A percentile compares a stretch with the other conserved stretches of the same genome.
phyloP scores from a whole-genome alignment of 2,797 vertebrate species.

The Cyprinodon diabolis region DNA sequence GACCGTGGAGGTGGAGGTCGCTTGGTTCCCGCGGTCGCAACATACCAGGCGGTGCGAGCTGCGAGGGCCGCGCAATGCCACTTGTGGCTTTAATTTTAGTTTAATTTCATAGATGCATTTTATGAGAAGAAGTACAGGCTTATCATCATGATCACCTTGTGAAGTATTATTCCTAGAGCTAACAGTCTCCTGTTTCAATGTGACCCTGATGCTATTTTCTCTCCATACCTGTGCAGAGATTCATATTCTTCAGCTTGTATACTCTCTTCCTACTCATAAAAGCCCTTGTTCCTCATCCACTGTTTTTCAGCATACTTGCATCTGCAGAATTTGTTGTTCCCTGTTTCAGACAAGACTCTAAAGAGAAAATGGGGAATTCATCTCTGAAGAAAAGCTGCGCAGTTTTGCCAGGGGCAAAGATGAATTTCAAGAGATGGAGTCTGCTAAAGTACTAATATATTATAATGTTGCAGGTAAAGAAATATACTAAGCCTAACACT shows the following conservation, averaged over 20 bases:
- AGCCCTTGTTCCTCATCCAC: slow-evolving; percentile 16
- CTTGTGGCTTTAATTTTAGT: no score
- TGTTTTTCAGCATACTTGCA: slow-evolving; percentile 32
- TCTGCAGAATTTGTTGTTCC: slow-evolving; percentile 50
- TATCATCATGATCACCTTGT: background rate
- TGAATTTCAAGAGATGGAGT: slow-evolving; percentile 37
- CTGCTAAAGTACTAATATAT: slow-evolving; percentile 41
- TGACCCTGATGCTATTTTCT: slow-evolving; percentile 19
- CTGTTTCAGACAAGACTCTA: slow-evolving; percentile 47
- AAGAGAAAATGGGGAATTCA: slow-evolving; percentile 40
- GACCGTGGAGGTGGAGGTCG: no score
- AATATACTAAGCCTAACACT: slow-evolving; percentile 23
- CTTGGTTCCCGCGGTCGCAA: no score
- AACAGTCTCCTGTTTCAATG: slow-evolving; percentile 7
- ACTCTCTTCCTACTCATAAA: slow-evolving; percentile 22
- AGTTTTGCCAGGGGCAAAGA: slow-evolving; percentile 43
- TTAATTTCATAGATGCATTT: background rate
- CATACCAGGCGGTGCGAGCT: no score
- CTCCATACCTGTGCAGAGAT: slow-evolving; percentile 27
- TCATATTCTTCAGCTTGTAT: slow-evolving; percentile 24
- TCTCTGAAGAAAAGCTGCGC: slow-evolving; percentile 44
- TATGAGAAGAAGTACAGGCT: background rate
- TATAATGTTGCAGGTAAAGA: slow-evolving; percentile 35
- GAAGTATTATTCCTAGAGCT: background rate
- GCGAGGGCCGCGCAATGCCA: no score